Percentiles rank a stretch among this genome's conserved stretches.
phyloP scores from a whole-genome alignment of 2,113 vertebrate genomes.

The Ictalurus furcatus region DNA sequence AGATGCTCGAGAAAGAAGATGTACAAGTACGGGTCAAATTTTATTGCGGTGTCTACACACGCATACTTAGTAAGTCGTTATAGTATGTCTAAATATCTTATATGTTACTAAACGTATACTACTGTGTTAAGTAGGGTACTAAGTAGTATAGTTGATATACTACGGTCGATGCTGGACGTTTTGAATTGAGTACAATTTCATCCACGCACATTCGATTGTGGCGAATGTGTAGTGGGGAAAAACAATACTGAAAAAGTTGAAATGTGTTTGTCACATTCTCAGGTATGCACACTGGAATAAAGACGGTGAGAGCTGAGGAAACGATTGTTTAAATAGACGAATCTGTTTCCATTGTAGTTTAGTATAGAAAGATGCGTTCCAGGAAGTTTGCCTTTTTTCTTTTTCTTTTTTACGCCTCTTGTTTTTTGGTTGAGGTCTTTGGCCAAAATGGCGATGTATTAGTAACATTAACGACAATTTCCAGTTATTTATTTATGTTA shows the following conservation, averaged over 20 bases:
- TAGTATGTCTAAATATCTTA: neutral
- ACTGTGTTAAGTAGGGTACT: no score
- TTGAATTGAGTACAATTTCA: neutral
- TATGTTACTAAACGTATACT: neutral
- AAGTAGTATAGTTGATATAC: neutral
- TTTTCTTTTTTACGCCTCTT: neutral
- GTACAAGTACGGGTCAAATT: neutral
- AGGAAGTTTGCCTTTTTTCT: neutral
- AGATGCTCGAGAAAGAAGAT: neutral
- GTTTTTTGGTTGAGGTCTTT: neutral
- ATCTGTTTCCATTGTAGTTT: neutral
- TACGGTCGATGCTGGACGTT: neutral
- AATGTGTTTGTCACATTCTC: neutral
- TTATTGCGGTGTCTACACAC: neutral
- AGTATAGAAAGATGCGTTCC: neutral
- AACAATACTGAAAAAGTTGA: no score
- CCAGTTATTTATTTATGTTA: neutral
- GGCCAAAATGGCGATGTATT: constrained; percentile 1
- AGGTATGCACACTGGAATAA: neutral
- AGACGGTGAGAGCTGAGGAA: neutral
- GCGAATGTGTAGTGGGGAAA: no score
- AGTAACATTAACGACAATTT: neutral
- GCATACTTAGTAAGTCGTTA: neutral
- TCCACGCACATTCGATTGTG: neutral
- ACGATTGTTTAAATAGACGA: neutral